Evolutionary conservation across 2,113 vertebrate species (phyloP).

Genomic region (Myanophis thanlyinensis): DNA sequence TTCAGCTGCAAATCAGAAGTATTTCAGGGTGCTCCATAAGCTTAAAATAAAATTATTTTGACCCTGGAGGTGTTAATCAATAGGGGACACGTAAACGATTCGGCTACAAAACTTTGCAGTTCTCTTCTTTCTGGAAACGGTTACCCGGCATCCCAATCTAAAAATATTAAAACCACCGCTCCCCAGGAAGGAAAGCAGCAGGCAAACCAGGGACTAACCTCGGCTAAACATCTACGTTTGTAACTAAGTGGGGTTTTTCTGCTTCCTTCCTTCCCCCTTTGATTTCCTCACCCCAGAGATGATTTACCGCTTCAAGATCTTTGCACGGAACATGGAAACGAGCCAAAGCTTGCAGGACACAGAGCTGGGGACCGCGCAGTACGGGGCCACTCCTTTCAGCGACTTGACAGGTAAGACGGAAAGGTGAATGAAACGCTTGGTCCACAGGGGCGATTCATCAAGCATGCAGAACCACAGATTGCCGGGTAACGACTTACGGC

Average conservation of each 20-base stretch:
- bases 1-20: neutral
- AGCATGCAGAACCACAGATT: neutral
- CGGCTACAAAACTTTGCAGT: neutral
- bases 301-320: conserved; percentile 72
- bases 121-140: neutral
- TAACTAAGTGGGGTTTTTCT: neutral
- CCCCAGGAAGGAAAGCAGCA: neutral
- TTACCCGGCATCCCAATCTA: neutral
- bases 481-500: neutral
- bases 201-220: neutral
- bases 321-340: conserved; percentile 75
- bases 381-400: conserved; percentile 85
- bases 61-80: neutral
- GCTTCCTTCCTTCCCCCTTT: neutral
- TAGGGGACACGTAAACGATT: neutral
- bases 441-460: accelerated
- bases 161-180: neutral
- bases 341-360: conserved; percentile 75
- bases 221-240: neutral
- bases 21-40: neutral
- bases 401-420: conserved; percentile 79
- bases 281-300: conserved; percentile 33
- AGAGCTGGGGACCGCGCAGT: conserved; percentile 80
- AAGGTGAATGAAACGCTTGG: neutral
- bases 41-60: neutral